phyloP scores from a whole-genome alignment of 1,140 invertebrate genomes.

The Caenorhabditis tropicalis region DNA sequence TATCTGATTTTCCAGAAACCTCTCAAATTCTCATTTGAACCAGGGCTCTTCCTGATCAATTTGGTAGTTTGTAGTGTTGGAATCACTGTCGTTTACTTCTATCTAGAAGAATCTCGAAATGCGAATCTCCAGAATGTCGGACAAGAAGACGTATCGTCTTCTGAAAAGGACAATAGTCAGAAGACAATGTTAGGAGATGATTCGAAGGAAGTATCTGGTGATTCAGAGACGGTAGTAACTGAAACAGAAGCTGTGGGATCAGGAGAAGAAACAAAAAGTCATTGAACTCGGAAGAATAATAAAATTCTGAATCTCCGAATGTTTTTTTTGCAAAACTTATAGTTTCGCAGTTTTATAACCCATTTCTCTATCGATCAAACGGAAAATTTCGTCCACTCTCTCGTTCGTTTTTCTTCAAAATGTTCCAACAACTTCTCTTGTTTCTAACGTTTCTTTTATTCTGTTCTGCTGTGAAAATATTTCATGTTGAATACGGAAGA shows the following conservation, averaged over 20 bases:
- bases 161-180: background rate
- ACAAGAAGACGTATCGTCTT: background rate
- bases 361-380: no score
- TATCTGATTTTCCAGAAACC: background rate
- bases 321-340: no score
- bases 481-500: no score
- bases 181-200: background rate
- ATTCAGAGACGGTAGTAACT: background rate
- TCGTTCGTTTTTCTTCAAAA: no score
- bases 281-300: no score
- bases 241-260: background rate
- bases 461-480: no score
- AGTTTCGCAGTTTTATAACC: no score
- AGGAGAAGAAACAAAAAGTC: no score
- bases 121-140: slow-evolving; percentile 19
- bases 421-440: no score
- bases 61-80: background rate
- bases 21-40: background rate
- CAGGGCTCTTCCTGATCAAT: slow-evolving; percentile 1
- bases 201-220: background rate
- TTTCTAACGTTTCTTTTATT: no score
- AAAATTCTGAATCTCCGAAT: no score
- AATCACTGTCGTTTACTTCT: slow-evolving; percentile 2
- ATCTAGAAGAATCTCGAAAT: slow-evolving; percentile 23
- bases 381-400: no score